Base-by-base conservation (phyloP, 2,113 vertebrate genomes). In the Pionites leucogaster region DNA sequence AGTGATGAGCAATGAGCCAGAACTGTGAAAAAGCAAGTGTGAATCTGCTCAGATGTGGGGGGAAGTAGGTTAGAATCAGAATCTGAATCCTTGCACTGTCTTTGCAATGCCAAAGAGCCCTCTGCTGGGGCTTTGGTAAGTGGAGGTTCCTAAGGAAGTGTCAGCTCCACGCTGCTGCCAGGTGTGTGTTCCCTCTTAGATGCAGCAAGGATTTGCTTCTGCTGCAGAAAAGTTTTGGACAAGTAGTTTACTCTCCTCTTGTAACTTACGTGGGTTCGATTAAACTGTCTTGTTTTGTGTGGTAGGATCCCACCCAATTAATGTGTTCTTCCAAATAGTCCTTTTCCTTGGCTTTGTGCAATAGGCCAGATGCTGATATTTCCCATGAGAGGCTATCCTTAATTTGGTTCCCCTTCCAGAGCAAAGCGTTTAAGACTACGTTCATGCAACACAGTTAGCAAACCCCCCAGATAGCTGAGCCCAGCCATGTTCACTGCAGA, bases 121-220 rank as follows among this genome's bases (percentile, higher is more conserved):
- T 95, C 77, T 76, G 77, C 93, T 96, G 97, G 86, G 23, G 29
- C 65, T 92, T 78, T 69, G 33, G 49, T 31, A 47, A 59, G 67
- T 24, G 13, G 27, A 39, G 33, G 27, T 41, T 75, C 47, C 47
- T 55, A 29, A 55, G 71, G 22, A 42, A 63, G 55, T 39, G 25
- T 46, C 46, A 39, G n/a, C 18, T 82, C n/a, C 35, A 7, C 7
- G 22, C 59, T 77, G 59, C 59, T 85, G 33, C 25, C 12, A 10
- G 82, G 76, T 23, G 1, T 50, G 3, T 55, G 23, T 62, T 77
- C 25, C 17, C 13, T 55, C 44, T 17, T 28, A 37, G 60, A 7
- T n/a, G 23, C 3, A 42, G 71, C 42, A 53, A 67, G 37, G 42
- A 13, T 41, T 67, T 50, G 35, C 29, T 31, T 71, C 33, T 47